These are phyloP conservation scores for Hippoglossus hippoglossus DNA, from an alignment of 2,797 vertebrate species.

Conservation along the genomic window DNA sequence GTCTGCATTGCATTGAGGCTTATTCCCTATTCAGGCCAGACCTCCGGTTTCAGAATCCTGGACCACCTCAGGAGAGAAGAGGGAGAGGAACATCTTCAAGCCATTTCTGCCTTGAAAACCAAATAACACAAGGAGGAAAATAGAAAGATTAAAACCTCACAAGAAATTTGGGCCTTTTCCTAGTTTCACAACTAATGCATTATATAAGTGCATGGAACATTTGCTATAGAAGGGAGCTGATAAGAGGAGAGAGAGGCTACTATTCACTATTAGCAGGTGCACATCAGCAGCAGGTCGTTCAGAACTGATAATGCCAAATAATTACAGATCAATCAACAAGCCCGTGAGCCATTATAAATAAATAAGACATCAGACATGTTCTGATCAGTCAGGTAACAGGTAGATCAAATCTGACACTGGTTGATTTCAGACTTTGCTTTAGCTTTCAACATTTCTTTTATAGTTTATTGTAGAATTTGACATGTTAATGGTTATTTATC, in stretches of 20 bases:
- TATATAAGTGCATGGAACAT: too few relatives aligned
- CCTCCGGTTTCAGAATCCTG: neutral
- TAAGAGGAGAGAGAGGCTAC: neutral
- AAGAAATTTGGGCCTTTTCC: neutral
- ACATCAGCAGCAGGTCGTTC: neutral
- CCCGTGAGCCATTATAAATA: neutral
- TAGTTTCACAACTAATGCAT: neutral
- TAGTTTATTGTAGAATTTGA: neutral
- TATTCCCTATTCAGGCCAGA: neutral
- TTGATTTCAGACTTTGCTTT: too few relatives aligned
- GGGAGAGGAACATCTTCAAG: neutral
- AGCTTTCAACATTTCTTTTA: neutral
- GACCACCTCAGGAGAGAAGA: too few relatives aligned
- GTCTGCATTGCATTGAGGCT: too few relatives aligned
- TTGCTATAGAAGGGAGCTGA: neutral
- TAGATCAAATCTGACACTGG: neutral
- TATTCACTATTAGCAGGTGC: neutral
- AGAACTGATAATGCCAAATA: neutral
- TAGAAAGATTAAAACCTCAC: neutral
- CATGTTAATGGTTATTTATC: neutral
- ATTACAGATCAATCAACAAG: neutral
- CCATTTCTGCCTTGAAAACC: neutral
- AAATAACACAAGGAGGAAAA: neutral
- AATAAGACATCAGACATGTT: neutral
- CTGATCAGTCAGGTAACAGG: neutral